Evolutionary conservation across 2,888 invertebrate species (phyloP).

Genomic region (Automeris io): DNA sequence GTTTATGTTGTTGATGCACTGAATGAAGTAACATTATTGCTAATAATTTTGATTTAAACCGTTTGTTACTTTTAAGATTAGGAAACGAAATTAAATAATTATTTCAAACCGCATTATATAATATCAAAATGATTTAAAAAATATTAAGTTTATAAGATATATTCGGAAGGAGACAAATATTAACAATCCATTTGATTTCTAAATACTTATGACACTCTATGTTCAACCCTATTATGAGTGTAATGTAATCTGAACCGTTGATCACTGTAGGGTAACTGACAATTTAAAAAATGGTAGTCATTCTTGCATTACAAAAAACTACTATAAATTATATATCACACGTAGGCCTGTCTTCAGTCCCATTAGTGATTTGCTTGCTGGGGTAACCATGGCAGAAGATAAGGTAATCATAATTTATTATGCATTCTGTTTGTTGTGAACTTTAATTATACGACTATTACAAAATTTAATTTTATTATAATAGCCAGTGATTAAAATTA

Average conservation of each 20-base stretch:
- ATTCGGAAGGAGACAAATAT: too few relatives aligned
- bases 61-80: too few relatives aligned
- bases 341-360: slow-evolving; percentile 51
- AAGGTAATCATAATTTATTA: slow-evolving; percentile 32
- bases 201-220: too few relatives aligned
- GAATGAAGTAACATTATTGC: too few relatives aligned
- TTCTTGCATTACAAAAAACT: slow-evolving; percentile 50
- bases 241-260: slow-evolving; percentile 50
- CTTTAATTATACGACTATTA: background rate
- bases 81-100: too few relatives aligned
- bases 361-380: slow-evolving; percentile 25
- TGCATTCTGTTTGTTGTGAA: slow-evolving; percentile 6
- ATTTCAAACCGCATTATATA: too few relatives aligned
- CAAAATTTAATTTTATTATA: too few relatives aligned
- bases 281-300: slow-evolving; percentile 51
- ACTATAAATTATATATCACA: slow-evolving; percentile 52
- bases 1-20: too few relatives aligned
- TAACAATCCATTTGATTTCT: too few relatives aligned
- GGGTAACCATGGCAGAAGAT: slow-evolving; percentile 49
- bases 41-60: too few relatives aligned
- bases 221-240: slow-evolving; percentile 43
- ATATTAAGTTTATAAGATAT: too few relatives aligned
- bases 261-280: slow-evolving; percentile 58
- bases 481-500: too few relatives aligned
- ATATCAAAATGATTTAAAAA: background rate